Conservation (phyloP, 2,113 vertebrate genomes). For the Solenodon paradoxus region DNA sequence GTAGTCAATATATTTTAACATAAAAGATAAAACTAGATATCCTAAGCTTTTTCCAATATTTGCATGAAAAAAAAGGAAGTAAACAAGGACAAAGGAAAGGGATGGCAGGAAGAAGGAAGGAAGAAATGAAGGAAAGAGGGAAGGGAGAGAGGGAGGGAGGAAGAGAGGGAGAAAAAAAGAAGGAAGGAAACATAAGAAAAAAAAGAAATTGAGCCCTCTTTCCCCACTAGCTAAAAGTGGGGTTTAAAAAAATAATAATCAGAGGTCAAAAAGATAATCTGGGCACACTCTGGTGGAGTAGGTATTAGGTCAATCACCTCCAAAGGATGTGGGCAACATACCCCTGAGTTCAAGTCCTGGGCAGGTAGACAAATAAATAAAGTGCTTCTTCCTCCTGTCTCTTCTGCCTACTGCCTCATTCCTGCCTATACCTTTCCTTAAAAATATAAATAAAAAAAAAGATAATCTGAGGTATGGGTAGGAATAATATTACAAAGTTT, state of each 20-base stretch:
- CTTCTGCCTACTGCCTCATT: too few species aligned
- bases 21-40: not conserved
- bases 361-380: too few species aligned
- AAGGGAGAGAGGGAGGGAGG: not conserved
- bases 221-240: not conserved
- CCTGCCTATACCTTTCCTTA: too few species aligned
- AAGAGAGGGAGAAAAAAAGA: not conserved
- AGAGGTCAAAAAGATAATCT: not conserved
- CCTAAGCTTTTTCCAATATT: not conserved
- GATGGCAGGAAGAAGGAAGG: not conserved
- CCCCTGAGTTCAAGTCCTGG: too few species aligned
- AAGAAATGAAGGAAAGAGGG: not conserved
- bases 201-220: not conserved
- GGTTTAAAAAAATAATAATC: not conserved
- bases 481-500: not conserved
- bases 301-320: too few species aligned
- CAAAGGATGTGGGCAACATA: too few species aligned
- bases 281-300: too few species aligned
- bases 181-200: not conserved
- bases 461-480: not conserved
- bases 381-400: too few species aligned
- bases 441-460: too few species aligned
- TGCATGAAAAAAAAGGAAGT: not conserved
- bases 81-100: not conserved
- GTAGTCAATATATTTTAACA: not conserved